Conservation (phyloP, 2,888 invertebrate species). For the Metopia argyrocephala region DNA sequence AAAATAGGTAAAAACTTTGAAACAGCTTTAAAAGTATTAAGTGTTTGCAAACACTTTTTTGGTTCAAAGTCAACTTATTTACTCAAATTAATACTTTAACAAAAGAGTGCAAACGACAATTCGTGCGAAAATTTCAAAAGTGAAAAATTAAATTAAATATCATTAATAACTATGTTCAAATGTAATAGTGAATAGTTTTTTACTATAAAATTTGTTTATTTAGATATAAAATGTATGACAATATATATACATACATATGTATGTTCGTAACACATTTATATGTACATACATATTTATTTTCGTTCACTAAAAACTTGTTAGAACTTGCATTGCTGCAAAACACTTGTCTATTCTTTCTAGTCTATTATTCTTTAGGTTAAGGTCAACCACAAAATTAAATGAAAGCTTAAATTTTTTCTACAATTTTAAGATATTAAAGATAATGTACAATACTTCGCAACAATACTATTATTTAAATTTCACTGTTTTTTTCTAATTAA, state of each 20-base stretch:
- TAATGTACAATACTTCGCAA: not conserved
- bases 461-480: not conserved
- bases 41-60: slow-evolving; percentile 40
- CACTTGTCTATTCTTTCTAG: not conserved
- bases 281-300: not conserved
- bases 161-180: no score
- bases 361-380: slow-evolving; percentile 73
- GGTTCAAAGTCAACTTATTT: slow-evolving; percentile 52
- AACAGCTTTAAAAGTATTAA: slow-evolving; percentile 20
- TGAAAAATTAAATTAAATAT: no score
- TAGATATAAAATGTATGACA: no score
- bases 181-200: no score
- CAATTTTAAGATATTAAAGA: not conserved
- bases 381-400: slow-evolving; percentile 73
- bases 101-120: slow-evolving; percentile 12
- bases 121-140: slow-evolving; percentile 42
- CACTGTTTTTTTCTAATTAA: not conserved
- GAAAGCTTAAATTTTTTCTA: slow-evolving; percentile 62
- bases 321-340: not conserved
- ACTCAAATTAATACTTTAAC: not conserved
- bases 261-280: no score
- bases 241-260: no score
- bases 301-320: not conserved
- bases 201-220: no score
- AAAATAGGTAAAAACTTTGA: not conserved